Evolutionary conservation across 2,797 vertebrate species (phyloP).

Genomic region (Pangasius krempfi): DNA sequence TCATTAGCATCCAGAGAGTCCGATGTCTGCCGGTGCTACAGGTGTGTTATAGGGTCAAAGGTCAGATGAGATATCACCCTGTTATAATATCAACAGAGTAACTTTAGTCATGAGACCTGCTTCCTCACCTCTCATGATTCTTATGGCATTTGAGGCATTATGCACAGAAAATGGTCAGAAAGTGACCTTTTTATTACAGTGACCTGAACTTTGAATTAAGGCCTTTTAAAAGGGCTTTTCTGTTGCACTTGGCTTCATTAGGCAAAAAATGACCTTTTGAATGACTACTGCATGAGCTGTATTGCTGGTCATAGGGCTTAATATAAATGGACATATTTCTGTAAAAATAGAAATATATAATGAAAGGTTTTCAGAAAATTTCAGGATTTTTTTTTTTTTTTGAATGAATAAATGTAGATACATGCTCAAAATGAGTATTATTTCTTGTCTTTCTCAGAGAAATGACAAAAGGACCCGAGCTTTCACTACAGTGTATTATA

Average conservation of each 20-base stretch:
- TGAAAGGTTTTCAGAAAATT: neutral
- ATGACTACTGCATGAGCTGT: neutral
- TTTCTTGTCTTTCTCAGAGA: neutral
- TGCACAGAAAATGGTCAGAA: neutral
- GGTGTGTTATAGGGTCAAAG: neutral
- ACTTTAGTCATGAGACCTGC: neutral
- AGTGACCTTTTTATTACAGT: conserved; percentile 20
- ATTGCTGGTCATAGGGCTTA: neutral
- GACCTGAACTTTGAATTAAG: conserved; percentile 26
- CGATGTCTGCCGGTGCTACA: neutral
- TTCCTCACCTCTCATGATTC: neutral
- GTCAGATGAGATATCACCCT: neutral
- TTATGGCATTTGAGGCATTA: conserved; percentile 12
- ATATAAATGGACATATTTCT: neutral
- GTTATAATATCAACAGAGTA: neutral
- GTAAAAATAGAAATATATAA: neutral
- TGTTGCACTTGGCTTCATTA: conserved; percentile 15
- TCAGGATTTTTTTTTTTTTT: too few species aligned
- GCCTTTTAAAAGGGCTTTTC: conserved; percentile 16
- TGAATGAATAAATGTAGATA: neutral
- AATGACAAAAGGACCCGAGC: neutral
- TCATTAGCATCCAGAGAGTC: neutral
- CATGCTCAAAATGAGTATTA: neutral
- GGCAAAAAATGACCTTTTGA: conserved; percentile 10
- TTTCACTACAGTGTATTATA: neutral